Conservation (phyloP, 2,888 invertebrate species). For the Harpalus rubripes region DNA sequence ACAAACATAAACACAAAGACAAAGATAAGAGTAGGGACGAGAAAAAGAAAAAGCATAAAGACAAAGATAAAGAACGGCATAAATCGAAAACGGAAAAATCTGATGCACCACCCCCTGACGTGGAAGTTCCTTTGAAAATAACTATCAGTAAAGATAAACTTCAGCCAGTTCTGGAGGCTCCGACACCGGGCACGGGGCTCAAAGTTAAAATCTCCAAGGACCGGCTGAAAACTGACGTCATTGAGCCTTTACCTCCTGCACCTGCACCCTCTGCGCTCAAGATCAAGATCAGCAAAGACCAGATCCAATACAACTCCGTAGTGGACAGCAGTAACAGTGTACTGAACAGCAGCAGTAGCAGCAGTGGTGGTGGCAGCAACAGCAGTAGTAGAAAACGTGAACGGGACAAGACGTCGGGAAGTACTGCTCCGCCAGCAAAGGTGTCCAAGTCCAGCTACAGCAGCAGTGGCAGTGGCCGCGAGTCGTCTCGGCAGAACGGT, state of each 20-base stretch:
- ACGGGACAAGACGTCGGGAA: constrained; percentile 74
- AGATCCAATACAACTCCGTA: constrained; percentile 78
- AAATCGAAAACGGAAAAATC: constrained; percentile 73
- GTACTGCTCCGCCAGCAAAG: constrained; percentile 74
- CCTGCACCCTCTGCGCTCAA: constrained; percentile 79
- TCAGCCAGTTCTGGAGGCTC: constrained; percentile 71
- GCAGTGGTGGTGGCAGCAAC: constrained; percentile 65
- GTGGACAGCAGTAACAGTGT: constrained; percentile 46
- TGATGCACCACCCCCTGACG: constrained; percentile 73
- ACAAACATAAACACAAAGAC: constrained; percentile 89
- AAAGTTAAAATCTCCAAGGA: constrained; percentile 92
- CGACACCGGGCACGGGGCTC: constrained; percentile 78
- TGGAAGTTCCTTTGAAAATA: constrained; percentile 76
- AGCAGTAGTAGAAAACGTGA: constrained; percentile 75
- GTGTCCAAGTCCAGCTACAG: constrained; percentile 72
- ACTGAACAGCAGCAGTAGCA: constrained; percentile 68
- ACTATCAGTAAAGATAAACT: constrained; percentile 82
- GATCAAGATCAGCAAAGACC: constrained; percentile 90
- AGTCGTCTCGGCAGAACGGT: constrained; percentile 74
- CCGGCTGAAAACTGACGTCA: constrained; percentile 81
- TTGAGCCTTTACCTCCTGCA: constrained; percentile 73
- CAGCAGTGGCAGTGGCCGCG: constrained; percentile 17
- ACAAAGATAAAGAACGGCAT: constrained; percentile 86
- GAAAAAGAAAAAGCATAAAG: constrained; percentile 86
- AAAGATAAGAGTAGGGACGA: constrained; percentile 82